These are phyloP conservation scores for Synergus itoensis DNA, from an alignment of 2,888 invertebrate species.

Conservation along the genomic window DNA sequence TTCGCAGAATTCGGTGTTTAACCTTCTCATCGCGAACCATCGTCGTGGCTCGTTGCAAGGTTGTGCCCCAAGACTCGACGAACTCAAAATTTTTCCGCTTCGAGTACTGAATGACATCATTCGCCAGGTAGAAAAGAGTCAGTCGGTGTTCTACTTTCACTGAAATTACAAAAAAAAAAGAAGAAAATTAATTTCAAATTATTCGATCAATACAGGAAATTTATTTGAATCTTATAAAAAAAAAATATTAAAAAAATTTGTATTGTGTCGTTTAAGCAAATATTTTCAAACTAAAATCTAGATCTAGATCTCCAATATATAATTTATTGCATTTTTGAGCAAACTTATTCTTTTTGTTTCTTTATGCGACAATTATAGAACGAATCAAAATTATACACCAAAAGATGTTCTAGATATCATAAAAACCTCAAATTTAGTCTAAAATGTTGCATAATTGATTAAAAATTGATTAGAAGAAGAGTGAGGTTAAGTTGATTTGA, in stretches of 20 bases:
- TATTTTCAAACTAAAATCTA: background rate
- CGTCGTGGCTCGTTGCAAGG: slow-evolving; percentile 93
- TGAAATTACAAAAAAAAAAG: slow-evolving; percentile 64
- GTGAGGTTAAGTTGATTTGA: background rate
- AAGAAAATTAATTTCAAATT: background rate
- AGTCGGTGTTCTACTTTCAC: slow-evolving; percentile 92
- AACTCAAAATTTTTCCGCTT: slow-evolving; percentile 94
- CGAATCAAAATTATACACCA: background rate
- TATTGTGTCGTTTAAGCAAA: background rate
- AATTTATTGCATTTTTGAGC: background rate
- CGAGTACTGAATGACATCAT: slow-evolving; percentile 98
- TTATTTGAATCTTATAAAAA: too few relatives aligned
- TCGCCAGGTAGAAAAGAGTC: slow-evolving; percentile 95
- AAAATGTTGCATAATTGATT: background rate
- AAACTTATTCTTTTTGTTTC: background rate
- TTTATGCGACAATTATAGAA: background rate
- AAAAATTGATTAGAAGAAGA: background rate
- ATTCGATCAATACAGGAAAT: background rate
- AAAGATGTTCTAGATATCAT: background rate
- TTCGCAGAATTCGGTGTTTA: slow-evolving; percentile 90
- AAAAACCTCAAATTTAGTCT: background rate
- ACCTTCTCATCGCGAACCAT: slow-evolving; percentile 94
- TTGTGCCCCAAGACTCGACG: slow-evolving; percentile 95
- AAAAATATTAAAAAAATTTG: too few relatives aligned
- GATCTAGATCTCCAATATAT: background rate